Conservation (phyloP, 2,113 vertebrate species). For the Aspidoscelis tigris region DNA sequence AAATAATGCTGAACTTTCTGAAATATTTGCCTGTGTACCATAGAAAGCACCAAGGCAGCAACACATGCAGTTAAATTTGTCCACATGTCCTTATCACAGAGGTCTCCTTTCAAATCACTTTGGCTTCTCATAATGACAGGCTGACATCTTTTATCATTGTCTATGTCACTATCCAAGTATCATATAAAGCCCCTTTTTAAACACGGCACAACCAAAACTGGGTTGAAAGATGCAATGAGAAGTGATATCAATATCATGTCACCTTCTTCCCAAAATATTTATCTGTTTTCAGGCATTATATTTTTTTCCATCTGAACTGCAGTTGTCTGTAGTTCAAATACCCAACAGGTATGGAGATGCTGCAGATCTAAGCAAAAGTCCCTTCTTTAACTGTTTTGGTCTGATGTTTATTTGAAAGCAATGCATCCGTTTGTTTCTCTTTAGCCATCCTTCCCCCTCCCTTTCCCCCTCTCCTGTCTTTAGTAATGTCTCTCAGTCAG, state of each 20-base stretch:
- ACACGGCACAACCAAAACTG: too few relatives aligned
- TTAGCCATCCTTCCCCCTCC: slow-evolving; percentile 43
- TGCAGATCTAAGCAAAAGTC: slow-evolving; percentile 17
- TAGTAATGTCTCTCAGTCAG: slow-evolving; percentile 52
- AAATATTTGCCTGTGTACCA: too few relatives aligned
- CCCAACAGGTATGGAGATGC: slow-evolving; percentile 36
- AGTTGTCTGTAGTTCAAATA: slow-evolving; percentile 39
- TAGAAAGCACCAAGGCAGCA: neutral
- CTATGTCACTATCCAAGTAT: too few relatives aligned
- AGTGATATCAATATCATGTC: neutral
- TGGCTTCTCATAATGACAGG: neutral
- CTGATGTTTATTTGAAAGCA: slow-evolving; percentile 43
- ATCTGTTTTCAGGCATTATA: neutral
- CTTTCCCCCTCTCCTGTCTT: slow-evolving; percentile 47
- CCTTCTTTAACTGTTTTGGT: slow-evolving; percentile 52
- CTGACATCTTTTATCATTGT: too few relatives aligned
- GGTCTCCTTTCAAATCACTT: neutral
- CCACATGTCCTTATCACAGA: neutral
- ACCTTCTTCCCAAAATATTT: neutral
- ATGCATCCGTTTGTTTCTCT: slow-evolving; percentile 57
- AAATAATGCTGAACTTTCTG: too few relatives aligned
- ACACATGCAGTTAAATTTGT: too few relatives aligned
- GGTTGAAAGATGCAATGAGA: neutral
- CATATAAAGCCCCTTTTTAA: neutral
- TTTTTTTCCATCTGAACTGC: neutral